Base-by-base conservation (phyloP, 2,888 invertebrate genomes). In the Acanthosepion lycidas region DNA sequence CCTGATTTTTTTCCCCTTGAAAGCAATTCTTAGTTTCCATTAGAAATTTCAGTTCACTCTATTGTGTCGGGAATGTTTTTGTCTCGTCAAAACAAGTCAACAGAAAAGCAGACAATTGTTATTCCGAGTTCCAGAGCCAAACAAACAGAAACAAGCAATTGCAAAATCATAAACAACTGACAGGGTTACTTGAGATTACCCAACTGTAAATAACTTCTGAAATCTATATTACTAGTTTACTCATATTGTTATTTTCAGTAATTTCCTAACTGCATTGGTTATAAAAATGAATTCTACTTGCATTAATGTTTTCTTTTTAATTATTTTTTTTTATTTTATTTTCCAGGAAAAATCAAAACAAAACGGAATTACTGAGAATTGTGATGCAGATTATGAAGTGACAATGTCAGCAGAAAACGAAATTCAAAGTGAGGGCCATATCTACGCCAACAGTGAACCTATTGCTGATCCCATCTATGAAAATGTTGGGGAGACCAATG, bases 361-460 rank as follows among this genome's bases (percentile, higher is more conserved):
- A 94, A 94, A 94, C 64, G 94, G 94, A 28, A 94, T 94, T 94
- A 55, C 59, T 28, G 48, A 64, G 64, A 94, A 94, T 94, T 55
- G 64, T 64, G 64, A 64, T n/a, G 59, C 42, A 59, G 94, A 94
- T 94, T 94, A 64, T 94, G 94, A 94, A 42, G 94, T 94, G 48
- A 93, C 33, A 93, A 93, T 93, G 93, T 93, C 93, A 23, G 93
- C 49, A n/a, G 51, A 51, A 28, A 93, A 92, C 92, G 92, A 51
- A 92, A 92, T 48, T 23, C 42, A 92, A 92, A 28, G 18, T 53
- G 93, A 93, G 20, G 93, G 93, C 49, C 93, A 93, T 28, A 93
- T 93, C 93, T 93, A 93, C 20, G 93, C 93, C 53, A 93, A 93
- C 53, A 51, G 93, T 15, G 93, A 93, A n/a, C 49, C 93, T 3